Conservation (phyloP, 1,140 invertebrate genomes). For the Pseudomyrmex cubaensis region DNA sequence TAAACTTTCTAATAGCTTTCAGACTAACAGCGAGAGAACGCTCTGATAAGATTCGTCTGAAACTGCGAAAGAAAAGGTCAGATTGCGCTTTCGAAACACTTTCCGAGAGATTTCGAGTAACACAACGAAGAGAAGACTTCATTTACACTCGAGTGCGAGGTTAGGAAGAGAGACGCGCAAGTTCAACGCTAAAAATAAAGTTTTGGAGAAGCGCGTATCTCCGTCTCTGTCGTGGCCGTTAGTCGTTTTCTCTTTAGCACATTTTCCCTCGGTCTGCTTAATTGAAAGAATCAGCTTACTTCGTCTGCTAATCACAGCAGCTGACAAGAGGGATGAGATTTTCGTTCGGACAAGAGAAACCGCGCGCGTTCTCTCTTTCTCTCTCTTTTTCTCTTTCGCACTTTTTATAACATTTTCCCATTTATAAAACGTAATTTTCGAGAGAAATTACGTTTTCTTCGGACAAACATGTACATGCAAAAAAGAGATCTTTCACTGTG, state of each 20-base stretch:
- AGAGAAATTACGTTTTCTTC: no score
- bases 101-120: conserved; percentile 28
- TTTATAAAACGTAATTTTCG: no score
- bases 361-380: no score
- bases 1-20: conserved; percentile 57
- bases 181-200: conserved; percentile 33
- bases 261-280: neutral
- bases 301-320: neutral
- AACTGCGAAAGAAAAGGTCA: neutral
- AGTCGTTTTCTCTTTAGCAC: conserved; percentile 13
- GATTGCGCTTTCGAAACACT: conserved; percentile 8
- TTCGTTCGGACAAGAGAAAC: conserved; percentile 2
- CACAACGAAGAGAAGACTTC: neutral
- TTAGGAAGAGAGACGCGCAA: neutral
- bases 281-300: conserved; percentile 34
- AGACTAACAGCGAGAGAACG: conserved; percentile 21
- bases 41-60: conserved; percentile 6
- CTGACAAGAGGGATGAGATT: conserved; percentile 18
- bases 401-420: no score
- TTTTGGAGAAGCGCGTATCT: conserved; percentile 1
- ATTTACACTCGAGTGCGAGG: conserved; percentile 22
- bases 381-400: no score
- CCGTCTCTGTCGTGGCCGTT: neutral
- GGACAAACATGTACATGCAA: no score
- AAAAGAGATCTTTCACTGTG: no score